Base-by-base conservation (phyloP, 2,797 vertebrate species). In the Sebastes minor region DNA sequence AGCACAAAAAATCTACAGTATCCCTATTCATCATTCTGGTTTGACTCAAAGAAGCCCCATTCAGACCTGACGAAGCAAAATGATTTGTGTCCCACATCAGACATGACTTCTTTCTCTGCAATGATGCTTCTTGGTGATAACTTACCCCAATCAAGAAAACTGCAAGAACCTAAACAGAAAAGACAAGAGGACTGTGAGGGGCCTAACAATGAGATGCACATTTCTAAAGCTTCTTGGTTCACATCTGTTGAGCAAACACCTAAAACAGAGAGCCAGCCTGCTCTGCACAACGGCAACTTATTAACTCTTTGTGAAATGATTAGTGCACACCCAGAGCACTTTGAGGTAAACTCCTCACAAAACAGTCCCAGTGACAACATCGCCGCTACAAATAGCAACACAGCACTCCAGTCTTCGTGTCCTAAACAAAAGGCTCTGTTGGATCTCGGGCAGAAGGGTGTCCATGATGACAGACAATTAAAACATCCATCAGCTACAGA, bases 401-500 rank as follows among this genome's bases (percentile, higher is more conserved):
- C 74, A 86, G 82, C 87, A 23, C 85, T 74, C 62, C 91, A 95
- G 84, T 66, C 85, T 83, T 82, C 85, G 49, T 71, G 70, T 89
- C 89, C 91, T 46, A 83, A 87, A 83, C 91, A 92, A 89, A 92
- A 94, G 53, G 85, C 86, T 83, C 85, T 84, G 69, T 83, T 87
- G 32, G 90, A 95, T 84, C 78, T 92, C 80, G 91, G 78, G 66
- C 95, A 92, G 78, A 91, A 91, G 69, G 89, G n/a, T 85, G 78
- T 71, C 46, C 16, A 84, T 68, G 89, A 92, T 78, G 33, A 89
- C 63, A 91, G 91, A 86, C 74, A 78, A 69, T 87, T 91, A 33
- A 92, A 83, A 89, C 89, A 94, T 78, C 84, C 82, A 59, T 77
- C 88, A 76, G 93, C 93, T 74, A 90, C 90, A 56, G 88, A 94